These are phyloP conservation scores for Calonectris borealis DNA, from an alignment of 2,113 vertebrate genomes.

Conservation along the genomic window DNA sequence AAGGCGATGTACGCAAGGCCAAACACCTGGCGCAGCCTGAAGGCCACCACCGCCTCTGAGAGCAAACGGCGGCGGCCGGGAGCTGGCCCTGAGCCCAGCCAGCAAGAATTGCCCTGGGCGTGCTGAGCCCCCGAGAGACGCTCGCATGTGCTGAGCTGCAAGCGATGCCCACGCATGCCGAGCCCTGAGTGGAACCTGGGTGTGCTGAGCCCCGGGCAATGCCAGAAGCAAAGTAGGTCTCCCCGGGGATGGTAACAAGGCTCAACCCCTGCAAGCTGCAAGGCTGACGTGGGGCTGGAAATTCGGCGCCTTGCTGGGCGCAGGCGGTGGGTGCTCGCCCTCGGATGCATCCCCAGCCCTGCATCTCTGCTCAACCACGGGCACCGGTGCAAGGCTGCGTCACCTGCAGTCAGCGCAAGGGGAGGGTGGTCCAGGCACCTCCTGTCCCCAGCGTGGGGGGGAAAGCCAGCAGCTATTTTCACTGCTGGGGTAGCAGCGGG, in stretches of 20 bases:
- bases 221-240: neutral
- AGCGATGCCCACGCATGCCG: fast-evolving
- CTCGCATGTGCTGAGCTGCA: neutral
- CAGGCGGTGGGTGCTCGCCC: fast-evolving
- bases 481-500: neutral
- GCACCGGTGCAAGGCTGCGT: neutral
- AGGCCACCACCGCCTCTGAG: neutral
- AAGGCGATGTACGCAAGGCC: neutral
- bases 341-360: neutral
- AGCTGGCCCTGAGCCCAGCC: neutral
- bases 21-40: neutral
- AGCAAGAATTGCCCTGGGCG: fast-evolving
- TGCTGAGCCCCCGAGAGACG: neutral
- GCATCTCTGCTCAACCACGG: neutral
- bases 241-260: neutral
- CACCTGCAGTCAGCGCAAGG: neutral
- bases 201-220: neutral
- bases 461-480: neutral
- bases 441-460: neutral
- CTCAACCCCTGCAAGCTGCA: neutral
- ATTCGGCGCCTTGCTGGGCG: fast-evolving
- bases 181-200: fast-evolving
- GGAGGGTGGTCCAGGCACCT: neutral
- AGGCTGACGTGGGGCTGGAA: neutral
- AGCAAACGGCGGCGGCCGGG: neutral